These are phyloP conservation scores for Babylonia areolata DNA, from an alignment of 1,140 invertebrate species.

Conservation along the genomic window DNA sequence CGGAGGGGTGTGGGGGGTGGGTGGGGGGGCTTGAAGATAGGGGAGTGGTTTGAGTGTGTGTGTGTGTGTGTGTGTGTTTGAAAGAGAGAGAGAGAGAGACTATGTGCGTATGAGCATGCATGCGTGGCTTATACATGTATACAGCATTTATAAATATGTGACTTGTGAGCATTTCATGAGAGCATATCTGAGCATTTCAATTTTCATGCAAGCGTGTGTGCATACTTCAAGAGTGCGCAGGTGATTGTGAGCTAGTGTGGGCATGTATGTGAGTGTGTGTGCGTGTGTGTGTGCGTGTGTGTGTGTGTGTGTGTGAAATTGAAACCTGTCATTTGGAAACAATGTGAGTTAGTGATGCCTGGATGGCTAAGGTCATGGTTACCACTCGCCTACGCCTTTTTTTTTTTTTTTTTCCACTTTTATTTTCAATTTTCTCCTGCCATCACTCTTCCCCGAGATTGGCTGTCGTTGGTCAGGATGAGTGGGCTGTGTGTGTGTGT, in stretches of 20 bases:
- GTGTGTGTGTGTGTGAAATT: constrained; percentile 6
- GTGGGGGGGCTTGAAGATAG: too few relatives aligned
- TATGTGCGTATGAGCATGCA: neutral
- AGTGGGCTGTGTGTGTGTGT: too few relatives aligned
- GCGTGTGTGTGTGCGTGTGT: neutral
- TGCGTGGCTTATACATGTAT: too few relatives aligned
- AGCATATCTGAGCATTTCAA: neutral
- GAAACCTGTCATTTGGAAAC: neutral
- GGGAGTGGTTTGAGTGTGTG: too few relatives aligned
- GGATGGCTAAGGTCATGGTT: too few relatives aligned
- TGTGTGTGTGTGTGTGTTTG: neutral
- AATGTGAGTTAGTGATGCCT: neutral
- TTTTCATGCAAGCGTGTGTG: neutral
- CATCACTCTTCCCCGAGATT: too few relatives aligned
- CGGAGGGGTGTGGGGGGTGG: too few relatives aligned
- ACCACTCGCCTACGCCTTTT: too few relatives aligned
- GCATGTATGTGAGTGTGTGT: neutral
- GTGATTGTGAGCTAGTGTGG: too few relatives aligned
- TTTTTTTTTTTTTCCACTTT: too few relatives aligned
- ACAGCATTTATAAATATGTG: neutral
- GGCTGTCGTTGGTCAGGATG: too few relatives aligned
- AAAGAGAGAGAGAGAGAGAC: neutral
- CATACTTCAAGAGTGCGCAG: neutral
- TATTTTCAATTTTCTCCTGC: too few relatives aligned
- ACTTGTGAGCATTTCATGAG: neutral